Percentiles rank a stretch among this genome's conserved stretches.
Evolutionary conservation across 2,888 invertebrate genomes (phyloP).

Genomic region (Ectemnius lituratus): DNA sequence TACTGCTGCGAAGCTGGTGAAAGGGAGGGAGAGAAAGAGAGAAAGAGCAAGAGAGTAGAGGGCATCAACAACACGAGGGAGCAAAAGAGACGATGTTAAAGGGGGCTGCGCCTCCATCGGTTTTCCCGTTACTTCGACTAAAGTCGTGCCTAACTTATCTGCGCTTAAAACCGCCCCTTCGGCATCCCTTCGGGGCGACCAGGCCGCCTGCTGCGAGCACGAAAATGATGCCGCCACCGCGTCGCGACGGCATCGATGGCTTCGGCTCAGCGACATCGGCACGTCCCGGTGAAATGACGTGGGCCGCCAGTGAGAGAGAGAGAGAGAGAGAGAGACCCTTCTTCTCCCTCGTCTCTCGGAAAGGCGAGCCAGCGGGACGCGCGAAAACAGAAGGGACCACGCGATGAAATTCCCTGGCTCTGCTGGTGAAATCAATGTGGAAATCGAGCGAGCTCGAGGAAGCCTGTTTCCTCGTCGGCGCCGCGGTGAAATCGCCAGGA

Average conservation of each 20-base stretch:
- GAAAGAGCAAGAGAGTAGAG: background rate
- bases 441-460: background rate
- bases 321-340: too few relatives aligned
- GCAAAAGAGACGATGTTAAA: background rate
- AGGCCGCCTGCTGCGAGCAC: constrained; percentile 57
- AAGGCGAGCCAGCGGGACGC: background rate
- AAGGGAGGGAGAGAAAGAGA: background rate
- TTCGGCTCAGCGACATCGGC: constrained; percentile 19
- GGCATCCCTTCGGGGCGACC: constrained; percentile 46
- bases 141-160: constrained; percentile 57
- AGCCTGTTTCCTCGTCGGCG: background rate
- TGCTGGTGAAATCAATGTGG: background rate
- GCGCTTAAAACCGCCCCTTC: constrained; percentile 55
- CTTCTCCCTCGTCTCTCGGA: background rate
- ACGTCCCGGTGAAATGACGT: background rate
- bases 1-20: background rate
- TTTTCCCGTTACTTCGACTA: constrained; percentile 56
- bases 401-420: background rate
- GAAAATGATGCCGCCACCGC: constrained; percentile 52
- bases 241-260: constrained; percentile 47
- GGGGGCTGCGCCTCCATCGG: constrained; percentile 45
- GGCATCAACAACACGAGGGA: background rate
- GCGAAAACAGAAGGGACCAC: background rate
- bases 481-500: background rate
- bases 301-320: background rate